Conservation (phyloP, 2,888 invertebrate species). For the Galeopsomyia nigrocyanea region DNA sequence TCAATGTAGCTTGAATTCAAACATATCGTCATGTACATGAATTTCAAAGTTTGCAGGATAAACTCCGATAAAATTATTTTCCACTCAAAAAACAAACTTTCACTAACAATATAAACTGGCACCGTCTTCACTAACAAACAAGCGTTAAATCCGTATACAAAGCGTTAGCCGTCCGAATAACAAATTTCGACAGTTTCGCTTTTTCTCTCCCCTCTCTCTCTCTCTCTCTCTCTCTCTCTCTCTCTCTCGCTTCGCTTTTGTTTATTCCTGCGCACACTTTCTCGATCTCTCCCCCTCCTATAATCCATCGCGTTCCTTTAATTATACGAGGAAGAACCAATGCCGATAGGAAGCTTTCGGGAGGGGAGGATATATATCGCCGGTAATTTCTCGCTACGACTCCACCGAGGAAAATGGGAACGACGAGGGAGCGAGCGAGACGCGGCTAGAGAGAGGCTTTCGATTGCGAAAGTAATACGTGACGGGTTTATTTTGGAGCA, state of each 20-base stretch:
- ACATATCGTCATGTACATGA: no score
- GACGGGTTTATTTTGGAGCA: background rate
- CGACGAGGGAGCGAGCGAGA: background rate
- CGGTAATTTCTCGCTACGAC: slow-evolving; percentile 51
- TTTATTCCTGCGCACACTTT: slow-evolving; percentile 9
- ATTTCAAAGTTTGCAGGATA: no score
- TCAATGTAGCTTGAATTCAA: no score
- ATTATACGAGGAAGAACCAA: slow-evolving; percentile 50
- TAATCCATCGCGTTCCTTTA: slow-evolving; percentile 56
- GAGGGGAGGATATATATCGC: slow-evolving; percentile 51
- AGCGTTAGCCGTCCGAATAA: no score
- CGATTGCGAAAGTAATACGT: no score
- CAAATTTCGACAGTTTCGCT: no score
- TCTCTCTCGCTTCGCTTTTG: background rate
- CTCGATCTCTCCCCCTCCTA: slow-evolving; percentile 48
- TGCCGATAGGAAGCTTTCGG: slow-evolving; percentile 22
- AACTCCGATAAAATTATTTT: no score
- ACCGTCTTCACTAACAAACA: no score
- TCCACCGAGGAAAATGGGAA: slow-evolving; percentile 37
- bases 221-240: background rate
- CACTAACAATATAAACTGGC: no score
- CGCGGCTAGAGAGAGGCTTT: background rate
- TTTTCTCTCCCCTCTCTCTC: background rate
- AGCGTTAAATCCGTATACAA: no score
- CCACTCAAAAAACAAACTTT: no score